Percentiles rank a stretch among this genome's conserved stretches.
Evolutionary conservation across 2,797 vertebrate species (phyloP).

Genomic region (Trematomus bernacchii): DNA sequence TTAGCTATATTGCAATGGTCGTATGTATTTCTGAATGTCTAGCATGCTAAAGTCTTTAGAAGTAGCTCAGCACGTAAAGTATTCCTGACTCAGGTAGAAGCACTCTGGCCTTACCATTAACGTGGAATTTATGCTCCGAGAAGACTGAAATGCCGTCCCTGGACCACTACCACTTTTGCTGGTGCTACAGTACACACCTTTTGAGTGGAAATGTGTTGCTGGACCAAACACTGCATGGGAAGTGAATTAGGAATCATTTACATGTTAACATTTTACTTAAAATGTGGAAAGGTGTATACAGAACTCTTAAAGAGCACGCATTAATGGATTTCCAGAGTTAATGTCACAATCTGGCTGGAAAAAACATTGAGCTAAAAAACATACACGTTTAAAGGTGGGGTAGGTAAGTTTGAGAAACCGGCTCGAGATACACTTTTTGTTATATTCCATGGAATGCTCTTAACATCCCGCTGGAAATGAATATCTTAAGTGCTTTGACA

Average conservation of each 20-base stretch:
- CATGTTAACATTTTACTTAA: conserved; percentile 42
- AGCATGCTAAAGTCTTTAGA: conserved; percentile 2
- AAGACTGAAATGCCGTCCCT: background rate
- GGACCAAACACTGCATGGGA: conserved; percentile 25
- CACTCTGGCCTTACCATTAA: background rate
- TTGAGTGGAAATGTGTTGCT: conserved; percentile 28
- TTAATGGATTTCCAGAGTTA: conserved; percentile 33
- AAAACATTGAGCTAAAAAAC: conserved; percentile 4
- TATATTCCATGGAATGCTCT: no score
- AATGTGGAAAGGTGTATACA: conserved; percentile 22
- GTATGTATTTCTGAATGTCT: conserved; percentile 14
- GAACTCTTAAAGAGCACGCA: conserved; percentile 14
- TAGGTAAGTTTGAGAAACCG: no score
- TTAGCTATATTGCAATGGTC: background rate
- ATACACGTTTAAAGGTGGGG: conserved; percentile 13
- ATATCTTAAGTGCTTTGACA: no score
- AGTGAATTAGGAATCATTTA: conserved; percentile 39
- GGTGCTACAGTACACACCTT: background rate
- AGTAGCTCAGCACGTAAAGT: conserved; percentile 14
- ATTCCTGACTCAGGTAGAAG: conserved; percentile 6
- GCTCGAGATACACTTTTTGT: no score
- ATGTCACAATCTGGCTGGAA: conserved; percentile 6
- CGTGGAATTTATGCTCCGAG: background rate
- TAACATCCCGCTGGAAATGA: no score
- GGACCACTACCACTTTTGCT: conserved; percentile 10